Conservation (phyloP, 23 tunicate species). For the Styela clava region DNA sequence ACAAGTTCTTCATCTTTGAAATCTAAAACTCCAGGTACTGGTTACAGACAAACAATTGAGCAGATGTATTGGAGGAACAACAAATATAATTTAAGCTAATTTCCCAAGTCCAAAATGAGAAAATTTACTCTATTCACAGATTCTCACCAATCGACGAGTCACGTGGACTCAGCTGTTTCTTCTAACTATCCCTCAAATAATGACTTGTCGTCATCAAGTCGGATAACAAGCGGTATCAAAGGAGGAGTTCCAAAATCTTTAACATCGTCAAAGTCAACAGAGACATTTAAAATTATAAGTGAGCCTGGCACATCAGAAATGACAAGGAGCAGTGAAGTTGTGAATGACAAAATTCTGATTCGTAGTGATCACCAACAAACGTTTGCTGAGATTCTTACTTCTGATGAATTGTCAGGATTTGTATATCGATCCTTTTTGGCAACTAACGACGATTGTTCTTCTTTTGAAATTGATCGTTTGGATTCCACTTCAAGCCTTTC, state of each 20-base stretch:
- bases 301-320: neutral
- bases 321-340: neutral
- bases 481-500: neutral
- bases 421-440: constrained; percentile 60
- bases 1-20: neutral
- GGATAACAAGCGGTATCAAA: neutral
- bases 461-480: neutral
- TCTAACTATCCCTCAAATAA: neutral
- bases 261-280: neutral
- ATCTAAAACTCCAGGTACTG: no score
- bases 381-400: constrained; percentile 54
- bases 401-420: constrained; percentile 55
- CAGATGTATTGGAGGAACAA: no score
- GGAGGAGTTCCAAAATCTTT: neutral
- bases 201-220: neutral
- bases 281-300: neutral
- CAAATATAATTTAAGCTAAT: no score
- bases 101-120: no score
- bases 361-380: neutral
- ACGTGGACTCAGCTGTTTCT: neutral
- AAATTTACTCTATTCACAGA: no score
- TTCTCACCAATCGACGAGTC: no score
- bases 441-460: neutral
- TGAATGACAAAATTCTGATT: neutral
- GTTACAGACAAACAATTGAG: no score